Conservation (phyloP, 2,888 invertebrate genomes). For the Cephus spinipes region DNA sequence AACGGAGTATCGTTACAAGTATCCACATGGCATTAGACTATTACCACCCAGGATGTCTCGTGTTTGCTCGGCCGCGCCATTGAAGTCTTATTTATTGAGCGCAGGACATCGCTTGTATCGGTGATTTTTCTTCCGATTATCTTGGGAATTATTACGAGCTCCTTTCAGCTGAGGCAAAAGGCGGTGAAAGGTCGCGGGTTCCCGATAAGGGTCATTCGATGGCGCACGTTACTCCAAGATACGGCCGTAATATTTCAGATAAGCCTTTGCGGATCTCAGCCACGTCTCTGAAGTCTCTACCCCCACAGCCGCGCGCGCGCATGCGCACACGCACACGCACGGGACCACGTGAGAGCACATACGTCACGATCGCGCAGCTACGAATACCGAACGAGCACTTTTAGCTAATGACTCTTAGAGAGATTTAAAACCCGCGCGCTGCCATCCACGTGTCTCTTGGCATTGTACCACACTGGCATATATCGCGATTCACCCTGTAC, state of each 20-base stretch:
- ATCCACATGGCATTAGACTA: constrained; percentile 48
- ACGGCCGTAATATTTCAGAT: constrained; percentile 48
- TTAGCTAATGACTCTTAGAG: too few species aligned
- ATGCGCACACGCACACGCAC: not conserved
- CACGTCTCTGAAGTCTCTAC: too few species aligned
- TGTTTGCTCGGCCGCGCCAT: constrained; percentile 43
- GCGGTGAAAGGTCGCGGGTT: constrained; percentile 49
- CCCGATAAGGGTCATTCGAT: constrained; percentile 54
- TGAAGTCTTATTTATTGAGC: constrained; percentile 60
- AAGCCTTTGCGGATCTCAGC: constrained; percentile 23
- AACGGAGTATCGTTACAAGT: constrained; percentile 34
- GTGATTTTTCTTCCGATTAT: constrained; percentile 43
- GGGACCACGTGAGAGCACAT: not conserved
- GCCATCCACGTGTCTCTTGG: too few species aligned
- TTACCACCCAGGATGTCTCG: constrained; percentile 56
- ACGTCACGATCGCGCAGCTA: too few species aligned
- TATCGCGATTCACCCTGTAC: too few species aligned
- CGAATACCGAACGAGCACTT: too few species aligned
- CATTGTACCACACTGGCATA: too few species aligned
- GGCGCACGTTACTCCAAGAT: constrained; percentile 23
- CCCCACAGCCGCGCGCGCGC: not conserved
- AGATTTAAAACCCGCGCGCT: too few species aligned
- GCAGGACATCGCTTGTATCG: constrained; percentile 32
- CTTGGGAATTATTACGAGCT: constrained; percentile 49
- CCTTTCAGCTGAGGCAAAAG: constrained; percentile 6